Conservation (phyloP, 1,140 invertebrate species). For the Drosophila eugracilis region DNA sequence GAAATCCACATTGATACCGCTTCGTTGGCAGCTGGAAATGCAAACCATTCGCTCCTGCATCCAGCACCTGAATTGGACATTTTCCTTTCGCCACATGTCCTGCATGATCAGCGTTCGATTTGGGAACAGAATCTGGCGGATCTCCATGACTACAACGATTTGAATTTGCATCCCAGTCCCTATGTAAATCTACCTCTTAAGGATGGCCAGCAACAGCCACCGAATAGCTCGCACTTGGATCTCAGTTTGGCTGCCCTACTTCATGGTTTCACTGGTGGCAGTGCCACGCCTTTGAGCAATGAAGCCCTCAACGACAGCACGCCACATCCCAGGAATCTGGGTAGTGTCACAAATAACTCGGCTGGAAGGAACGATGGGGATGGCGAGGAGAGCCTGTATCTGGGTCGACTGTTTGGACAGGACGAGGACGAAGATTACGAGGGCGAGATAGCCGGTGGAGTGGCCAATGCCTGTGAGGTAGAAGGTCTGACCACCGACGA, state of each 20-base stretch:
- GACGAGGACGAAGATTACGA: constrained; percentile 47
- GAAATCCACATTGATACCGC: constrained; percentile 58
- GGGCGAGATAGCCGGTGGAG: constrained; percentile 17
- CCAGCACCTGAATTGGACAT: constrained; percentile 59
- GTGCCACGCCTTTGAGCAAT: constrained; percentile 21
- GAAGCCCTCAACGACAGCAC: constrained; percentile 75
- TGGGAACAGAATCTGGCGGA: constrained; percentile 83
- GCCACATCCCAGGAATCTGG: constrained; percentile 64
- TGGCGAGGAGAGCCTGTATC: constrained; percentile 39
- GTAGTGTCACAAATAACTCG: constrained; percentile 53
- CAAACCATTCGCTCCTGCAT: constrained; percentile 33
- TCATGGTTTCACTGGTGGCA: constrained; percentile 55
- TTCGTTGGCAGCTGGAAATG: constrained; percentile 32
- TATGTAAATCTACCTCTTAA: constrained; percentile 79
- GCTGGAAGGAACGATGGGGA: constrained; percentile 31
- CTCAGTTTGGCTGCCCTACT: constrained; percentile 64
- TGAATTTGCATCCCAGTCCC: constrained; percentile 61
- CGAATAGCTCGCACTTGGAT: constrained; percentile 63
- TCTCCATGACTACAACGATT: constrained; percentile 78
- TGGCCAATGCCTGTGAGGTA: constrained; percentile 66
- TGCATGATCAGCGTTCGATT: constrained; percentile 76
- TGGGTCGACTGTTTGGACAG: constrained; percentile 43
- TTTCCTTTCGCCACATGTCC: constrained; percentile 69
- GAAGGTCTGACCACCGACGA: constrained; percentile 66
- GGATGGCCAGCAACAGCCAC: constrained; percentile 73